phyloP scores from a whole-genome alignment of 1,140 invertebrate species.

The Neoseiulus cucumeris region DNA sequence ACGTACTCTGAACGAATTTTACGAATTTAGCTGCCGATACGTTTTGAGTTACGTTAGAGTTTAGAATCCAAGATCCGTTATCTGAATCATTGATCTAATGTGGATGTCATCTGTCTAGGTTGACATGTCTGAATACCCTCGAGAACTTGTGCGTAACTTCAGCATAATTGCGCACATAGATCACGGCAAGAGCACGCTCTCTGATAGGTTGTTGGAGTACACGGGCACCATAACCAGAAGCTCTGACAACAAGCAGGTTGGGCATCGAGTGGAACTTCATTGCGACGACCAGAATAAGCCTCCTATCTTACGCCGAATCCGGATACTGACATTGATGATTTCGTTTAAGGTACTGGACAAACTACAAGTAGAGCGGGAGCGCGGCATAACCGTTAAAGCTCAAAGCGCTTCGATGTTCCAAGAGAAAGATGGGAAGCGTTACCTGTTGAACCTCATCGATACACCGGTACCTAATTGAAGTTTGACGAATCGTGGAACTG shows the following conservation, averaged over 20 bases:
- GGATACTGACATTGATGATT: no score
- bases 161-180: slow-evolving; percentile 27
- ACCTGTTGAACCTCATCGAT: slow-evolving; percentile 90
- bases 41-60: no score
- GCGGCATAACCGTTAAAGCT: slow-evolving; percentile 95
- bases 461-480: slow-evolving; percentile 43
- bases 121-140: slow-evolving; percentile 16
- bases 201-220: slow-evolving; percentile 24
- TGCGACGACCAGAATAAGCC: no score
- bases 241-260: background rate
- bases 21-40: no score
- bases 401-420: slow-evolving; percentile 81
- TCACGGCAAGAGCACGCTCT: slow-evolving; percentile 26
- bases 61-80: no score
- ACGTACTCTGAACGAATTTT: no score
- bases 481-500: background rate
- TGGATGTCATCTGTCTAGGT: slow-evolving; percentile 13
- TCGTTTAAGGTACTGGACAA: slow-evolving; percentile 68
- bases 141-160: slow-evolving; percentile 24
- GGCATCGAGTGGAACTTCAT: background rate
- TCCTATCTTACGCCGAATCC: no score
- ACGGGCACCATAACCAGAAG: slow-evolving; percentile 16
- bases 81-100: no score
- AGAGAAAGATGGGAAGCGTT: slow-evolving; percentile 32
- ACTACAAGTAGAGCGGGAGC: slow-evolving; percentile 68